These are phyloP conservation scores for Tolypeutes matacus DNA, from an alignment of 2,797 vertebrate genomes.

Conservation along the genomic window DNA sequence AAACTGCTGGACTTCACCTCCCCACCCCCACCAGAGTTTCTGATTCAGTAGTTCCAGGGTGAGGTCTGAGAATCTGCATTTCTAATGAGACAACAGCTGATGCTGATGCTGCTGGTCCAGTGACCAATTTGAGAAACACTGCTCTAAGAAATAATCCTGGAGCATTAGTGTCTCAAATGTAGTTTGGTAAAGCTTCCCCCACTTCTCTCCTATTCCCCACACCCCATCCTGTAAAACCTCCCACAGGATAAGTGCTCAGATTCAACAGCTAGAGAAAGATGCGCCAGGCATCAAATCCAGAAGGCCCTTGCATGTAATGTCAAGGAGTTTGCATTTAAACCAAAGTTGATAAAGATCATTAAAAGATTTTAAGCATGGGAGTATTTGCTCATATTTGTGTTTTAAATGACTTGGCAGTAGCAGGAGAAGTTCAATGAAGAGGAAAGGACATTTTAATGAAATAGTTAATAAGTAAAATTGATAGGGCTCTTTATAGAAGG, in stretches of 20 bases:
- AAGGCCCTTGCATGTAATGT: background rate
- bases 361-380: background rate
- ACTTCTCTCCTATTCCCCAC: background rate
- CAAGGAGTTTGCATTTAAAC: background rate
- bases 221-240: background rate
- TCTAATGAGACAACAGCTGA: background rate
- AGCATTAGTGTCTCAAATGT: background rate
- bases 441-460: background rate
- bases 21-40: background rate
- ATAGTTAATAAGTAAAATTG: background rate
- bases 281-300: background rate
- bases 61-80: background rate
- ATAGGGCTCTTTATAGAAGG: background rate
- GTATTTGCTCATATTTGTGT: background rate
- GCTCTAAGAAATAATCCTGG: background rate
- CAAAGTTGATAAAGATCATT: background rate
- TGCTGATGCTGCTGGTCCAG: background rate
- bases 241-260: background rate
- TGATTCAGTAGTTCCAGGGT: background rate
- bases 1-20: background rate
- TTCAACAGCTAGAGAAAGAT: background rate
- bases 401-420: background rate
- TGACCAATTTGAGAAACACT: background rate
- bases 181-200: background rate
- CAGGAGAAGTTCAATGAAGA: constrained; percentile 15